These are phyloP conservation scores for Megalopta genalis DNA, from an alignment of 1,140 invertebrate species.

Conservation along the genomic window DNA sequence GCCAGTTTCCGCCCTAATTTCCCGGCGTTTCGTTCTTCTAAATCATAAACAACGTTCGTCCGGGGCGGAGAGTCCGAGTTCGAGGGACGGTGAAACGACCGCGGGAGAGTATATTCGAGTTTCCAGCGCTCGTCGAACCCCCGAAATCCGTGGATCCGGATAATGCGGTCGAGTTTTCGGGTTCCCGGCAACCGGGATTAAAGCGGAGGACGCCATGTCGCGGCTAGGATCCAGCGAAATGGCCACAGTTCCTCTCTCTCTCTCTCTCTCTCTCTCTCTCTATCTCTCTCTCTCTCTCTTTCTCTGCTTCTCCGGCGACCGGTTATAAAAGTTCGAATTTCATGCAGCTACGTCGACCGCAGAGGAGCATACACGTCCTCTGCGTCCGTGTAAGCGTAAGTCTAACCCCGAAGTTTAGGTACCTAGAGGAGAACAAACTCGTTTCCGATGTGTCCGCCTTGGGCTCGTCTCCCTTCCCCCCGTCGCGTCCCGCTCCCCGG, in stretches of 20 bases:
- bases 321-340: slow-evolving; percentile 64
- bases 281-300: too few species aligned
- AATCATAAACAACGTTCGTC: not conserved
- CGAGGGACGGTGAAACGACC: not conserved
- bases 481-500: not conserved
- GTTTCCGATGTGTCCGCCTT: slow-evolving; percentile 63
- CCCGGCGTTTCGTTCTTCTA: not conserved
- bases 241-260: slow-evolving; percentile 38
- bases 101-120: not conserved
- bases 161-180: slow-evolving; percentile 17
- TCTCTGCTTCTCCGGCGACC: slow-evolving; percentile 1
- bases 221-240: slow-evolving; percentile 49
- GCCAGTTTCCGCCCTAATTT: not conserved
- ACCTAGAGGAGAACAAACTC: slow-evolving; percentile 59
- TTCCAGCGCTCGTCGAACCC: not conserved
- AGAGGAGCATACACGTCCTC: not conserved
- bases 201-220: slow-evolving; percentile 27
- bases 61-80: not conserved
- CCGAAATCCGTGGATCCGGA: not conserved
- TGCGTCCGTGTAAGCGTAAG: slow-evolving; percentile 9
- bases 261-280: too few species aligned
- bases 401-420: slow-evolving; percentile 44
- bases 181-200: slow-evolving; percentile 43
- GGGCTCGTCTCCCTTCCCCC: slow-evolving; percentile 25
- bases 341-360: slow-evolving; percentile 11